A percentile compares a stretch with the other conserved stretches of the same genome.
phyloP scores from a whole-genome alignment of 1,140 invertebrate genomes.

The Bombus superbus region DNA sequence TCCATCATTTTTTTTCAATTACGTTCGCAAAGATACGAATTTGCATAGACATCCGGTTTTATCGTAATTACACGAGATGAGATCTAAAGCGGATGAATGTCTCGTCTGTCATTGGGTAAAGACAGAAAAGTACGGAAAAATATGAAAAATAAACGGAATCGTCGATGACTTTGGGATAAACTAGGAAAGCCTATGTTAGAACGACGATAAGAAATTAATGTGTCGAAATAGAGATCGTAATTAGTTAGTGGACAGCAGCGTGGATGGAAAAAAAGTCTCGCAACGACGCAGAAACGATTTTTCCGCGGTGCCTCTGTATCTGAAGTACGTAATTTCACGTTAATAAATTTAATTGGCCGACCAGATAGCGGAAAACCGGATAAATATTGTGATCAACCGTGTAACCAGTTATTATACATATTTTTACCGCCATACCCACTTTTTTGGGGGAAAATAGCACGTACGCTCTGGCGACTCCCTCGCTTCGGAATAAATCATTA shows the following conservation, averaged over 20 bases:
- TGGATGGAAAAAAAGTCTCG: neutral
- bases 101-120: neutral
- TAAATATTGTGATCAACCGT: constrained; percentile 23
- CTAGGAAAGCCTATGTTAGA: neutral
- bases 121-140: neutral
- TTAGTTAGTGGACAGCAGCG: neutral
- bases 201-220: neutral
- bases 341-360: constrained; percentile 58
- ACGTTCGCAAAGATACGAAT: neutral
- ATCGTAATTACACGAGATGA: neutral
- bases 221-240: neutral
- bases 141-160: neutral
- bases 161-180: neutral
- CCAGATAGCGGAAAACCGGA: constrained; percentile 22
- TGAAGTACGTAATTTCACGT: constrained; percentile 31
- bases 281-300: neutral
- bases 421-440: neutral
- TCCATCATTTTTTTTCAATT: neutral
- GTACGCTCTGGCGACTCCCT: neutral
- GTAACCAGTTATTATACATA: constrained; percentile 24
- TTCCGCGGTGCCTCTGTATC: neutral
- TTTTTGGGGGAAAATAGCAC: neutral
- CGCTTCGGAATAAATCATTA: constrained; percentile 8
- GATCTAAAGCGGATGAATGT: neutral
- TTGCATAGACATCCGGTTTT: neutral